These are phyloP conservation scores for Brachionichthys hirsutus DNA, from an alignment of 2,113 vertebrate genomes.

Conservation along the genomic window DNA sequence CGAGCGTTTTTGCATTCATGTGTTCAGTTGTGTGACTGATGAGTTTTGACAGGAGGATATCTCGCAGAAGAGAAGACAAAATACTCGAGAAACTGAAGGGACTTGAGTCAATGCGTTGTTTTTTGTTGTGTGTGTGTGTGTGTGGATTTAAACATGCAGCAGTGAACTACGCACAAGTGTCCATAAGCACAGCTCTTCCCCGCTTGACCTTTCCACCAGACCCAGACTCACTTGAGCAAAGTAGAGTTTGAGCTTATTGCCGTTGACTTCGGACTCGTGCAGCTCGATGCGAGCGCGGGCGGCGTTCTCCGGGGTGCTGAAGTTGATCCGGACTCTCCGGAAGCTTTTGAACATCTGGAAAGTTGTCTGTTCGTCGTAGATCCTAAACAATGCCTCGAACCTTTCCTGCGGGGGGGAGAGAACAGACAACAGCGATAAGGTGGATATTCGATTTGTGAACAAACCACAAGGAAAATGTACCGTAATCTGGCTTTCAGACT, in stretches of 20 bases:
- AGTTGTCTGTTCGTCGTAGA: slow-evolving; percentile 88
- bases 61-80: no score
- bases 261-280: slow-evolving; percentile 89
- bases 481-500: background rate
- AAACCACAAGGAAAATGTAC: background rate
- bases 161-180: slow-evolving; percentile 4
- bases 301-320: slow-evolving; percentile 91
- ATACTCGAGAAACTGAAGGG: no score
- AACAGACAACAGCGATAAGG: background rate
- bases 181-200: slow-evolving; percentile 1
- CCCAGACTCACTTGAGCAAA: slow-evolving; percentile 88
- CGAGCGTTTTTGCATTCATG: no score
- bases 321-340: slow-evolving; percentile 93
- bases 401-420: slow-evolving; percentile 80
- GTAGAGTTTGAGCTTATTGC: slow-evolving; percentile 91
- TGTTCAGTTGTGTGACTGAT: no score
- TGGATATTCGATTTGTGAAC: background rate
- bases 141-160: background rate
- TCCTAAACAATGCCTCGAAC: slow-evolving; percentile 90
- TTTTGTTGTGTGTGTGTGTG: background rate
- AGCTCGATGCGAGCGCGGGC: slow-evolving; percentile 93
- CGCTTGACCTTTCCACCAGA: slow-evolving; percentile 23
- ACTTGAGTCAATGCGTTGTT: no score
- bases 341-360: slow-evolving; percentile 98
- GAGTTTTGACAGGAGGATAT: no score